Conservation (phyloP, 2,888 invertebrate species). For the Cecidostiba fungosa region DNA sequence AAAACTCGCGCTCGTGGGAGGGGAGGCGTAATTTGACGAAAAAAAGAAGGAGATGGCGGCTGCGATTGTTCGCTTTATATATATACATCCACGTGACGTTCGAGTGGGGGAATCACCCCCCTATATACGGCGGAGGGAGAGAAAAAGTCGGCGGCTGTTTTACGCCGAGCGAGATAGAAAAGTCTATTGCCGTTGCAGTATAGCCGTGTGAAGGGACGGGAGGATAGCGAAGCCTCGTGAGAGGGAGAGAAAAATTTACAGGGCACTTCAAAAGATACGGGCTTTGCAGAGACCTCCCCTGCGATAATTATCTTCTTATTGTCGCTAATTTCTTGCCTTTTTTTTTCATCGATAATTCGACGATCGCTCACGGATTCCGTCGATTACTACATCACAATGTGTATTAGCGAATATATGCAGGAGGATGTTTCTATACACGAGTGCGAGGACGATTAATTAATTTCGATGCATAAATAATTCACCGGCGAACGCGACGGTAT, state of each 20-base stretch:
- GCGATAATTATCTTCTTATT: constrained; percentile 53
- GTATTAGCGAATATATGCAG: background rate
- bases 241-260: constrained; percentile 70
- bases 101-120: background rate
- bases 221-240: constrained; percentile 43
- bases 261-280: constrained; percentile 70
- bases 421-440: background rate
- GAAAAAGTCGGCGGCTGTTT: constrained; percentile 40
- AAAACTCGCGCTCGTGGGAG: background rate
- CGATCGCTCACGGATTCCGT: background rate
- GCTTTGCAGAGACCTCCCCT: constrained; percentile 36
- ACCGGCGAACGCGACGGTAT: background rate
- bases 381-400: background rate
- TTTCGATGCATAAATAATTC: background rate
- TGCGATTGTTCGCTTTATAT: constrained; percentile 44
- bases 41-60: constrained; percentile 53
- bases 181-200: constrained; percentile 57
- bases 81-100: background rate
- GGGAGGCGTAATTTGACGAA: constrained; percentile 56
- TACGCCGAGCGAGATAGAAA: constrained; percentile 61
- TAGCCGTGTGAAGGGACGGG: constrained; percentile 9
- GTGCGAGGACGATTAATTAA: background rate
- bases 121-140: background rate
- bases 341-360: constrained; percentile 11
- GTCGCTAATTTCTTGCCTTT: constrained; percentile 36